Evolutionary conservation across 1,140 invertebrate species (phyloP).

Genomic region (Bombus sibiricus): DNA sequence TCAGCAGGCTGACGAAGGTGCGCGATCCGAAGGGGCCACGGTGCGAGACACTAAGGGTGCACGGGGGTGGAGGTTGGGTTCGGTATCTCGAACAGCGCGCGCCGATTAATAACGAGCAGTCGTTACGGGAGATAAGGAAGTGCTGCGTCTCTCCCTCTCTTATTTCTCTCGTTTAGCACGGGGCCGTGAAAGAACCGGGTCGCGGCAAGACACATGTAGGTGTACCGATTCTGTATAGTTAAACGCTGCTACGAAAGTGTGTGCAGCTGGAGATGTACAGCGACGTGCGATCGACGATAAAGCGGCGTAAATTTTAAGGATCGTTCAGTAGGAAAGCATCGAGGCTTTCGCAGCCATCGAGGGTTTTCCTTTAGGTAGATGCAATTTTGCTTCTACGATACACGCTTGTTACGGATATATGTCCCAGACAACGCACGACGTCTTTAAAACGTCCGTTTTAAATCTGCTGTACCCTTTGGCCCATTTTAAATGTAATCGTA

Average conservation of each 20-base stretch:
- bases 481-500: too few species aligned
- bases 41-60: conserved; percentile 11
- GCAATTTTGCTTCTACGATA: not conserved
- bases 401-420: not conserved
- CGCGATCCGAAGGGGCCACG: conserved; percentile 14
- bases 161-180: conserved; percentile 65
- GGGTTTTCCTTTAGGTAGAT: not conserved
- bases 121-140: conserved; percentile 77
- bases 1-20: conserved; percentile 9
- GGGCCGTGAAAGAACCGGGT: conserved; percentile 47
- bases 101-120: conserved; percentile 79
- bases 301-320: conserved; percentile 43
- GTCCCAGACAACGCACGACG: not conserved
- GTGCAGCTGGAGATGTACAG: not conserved
- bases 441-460: too few species aligned
- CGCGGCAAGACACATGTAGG: conserved; percentile 30
- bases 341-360: not conserved
- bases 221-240: conserved; percentile 23
- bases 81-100: conserved; percentile 64
- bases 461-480: too few species aligned
- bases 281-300: conserved; percentile 37
- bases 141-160: conserved; percentile 68
- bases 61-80: not conserved
- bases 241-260: not conserved
- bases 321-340: conserved; percentile 35